These are phyloP conservation scores for Cryptoprocta ferox DNA, from an alignment of 2,797 vertebrate genomes.

Conservation along the genomic window DNA sequence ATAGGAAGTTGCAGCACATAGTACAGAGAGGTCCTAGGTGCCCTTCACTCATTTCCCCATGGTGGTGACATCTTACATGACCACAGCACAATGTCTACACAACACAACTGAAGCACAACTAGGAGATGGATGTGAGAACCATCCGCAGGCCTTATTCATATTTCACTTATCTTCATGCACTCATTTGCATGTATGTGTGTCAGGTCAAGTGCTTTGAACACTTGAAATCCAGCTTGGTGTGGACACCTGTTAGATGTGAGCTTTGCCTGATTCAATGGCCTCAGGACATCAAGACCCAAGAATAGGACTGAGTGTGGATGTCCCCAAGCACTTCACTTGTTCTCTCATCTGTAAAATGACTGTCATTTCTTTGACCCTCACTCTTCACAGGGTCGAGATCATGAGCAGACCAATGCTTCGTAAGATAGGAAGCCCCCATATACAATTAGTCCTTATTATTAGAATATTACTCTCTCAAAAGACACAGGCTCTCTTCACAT, in stretches of 20 bases:
- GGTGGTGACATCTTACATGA: background rate
- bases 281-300: background rate
- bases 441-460: slow-evolving; percentile 34
- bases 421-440: background rate
- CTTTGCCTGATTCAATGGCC: background rate
- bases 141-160: background rate
- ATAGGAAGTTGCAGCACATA: background rate
- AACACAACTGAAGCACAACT: background rate
- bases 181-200: background rate
- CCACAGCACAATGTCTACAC: background rate
- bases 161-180: background rate
- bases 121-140: background rate
- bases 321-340: background rate
- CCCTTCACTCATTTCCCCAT: background rate
- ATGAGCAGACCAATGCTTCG: background rate
- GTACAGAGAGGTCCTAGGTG: background rate
- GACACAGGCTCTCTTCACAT: background rate
- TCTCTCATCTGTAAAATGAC: background rate
- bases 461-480: slow-evolving; percentile 40
- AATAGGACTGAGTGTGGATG: background rate
- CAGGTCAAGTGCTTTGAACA: background rate
- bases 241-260: background rate
- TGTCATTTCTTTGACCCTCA: background rate
- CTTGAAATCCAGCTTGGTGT: background rate
- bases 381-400: background rate